phyloP scores from a whole-genome alignment of 2,113 vertebrate genomes.

The Choloepus hoffmanni region DNA sequence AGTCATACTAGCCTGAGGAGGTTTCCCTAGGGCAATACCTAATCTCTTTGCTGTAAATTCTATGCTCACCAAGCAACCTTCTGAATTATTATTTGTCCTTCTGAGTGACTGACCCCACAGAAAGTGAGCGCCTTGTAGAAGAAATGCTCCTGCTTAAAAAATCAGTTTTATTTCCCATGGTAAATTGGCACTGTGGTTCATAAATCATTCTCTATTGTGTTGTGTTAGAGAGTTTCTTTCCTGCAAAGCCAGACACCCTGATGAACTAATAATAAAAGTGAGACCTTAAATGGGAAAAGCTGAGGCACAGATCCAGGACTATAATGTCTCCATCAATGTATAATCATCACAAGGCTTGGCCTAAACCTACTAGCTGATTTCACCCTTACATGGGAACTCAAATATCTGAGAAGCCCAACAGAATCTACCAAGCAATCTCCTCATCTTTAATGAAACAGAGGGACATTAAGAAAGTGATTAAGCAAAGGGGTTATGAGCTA shows the following conservation, averaged over 20 bases:
- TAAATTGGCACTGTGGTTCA: conserved; percentile 69
- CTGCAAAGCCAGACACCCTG: conserved; percentile 51
- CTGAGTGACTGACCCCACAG: conserved; percentile 66
- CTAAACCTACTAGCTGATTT: conserved; percentile 36
- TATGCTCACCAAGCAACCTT: conserved; percentile 71
- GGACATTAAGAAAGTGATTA: conserved; percentile 2
- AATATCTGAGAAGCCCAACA: not conserved
- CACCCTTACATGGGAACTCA: not conserved
- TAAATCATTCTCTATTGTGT: conserved; percentile 75
- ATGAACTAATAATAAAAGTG: conserved; percentile 72
- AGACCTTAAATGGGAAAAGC: conserved; percentile 57
- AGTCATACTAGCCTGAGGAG: conserved; percentile 76
- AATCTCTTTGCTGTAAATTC: conserved; percentile 79
- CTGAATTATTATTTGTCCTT: conserved; percentile 79
- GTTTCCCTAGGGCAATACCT: conserved; percentile 76
- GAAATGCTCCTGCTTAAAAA: conserved; percentile 74
- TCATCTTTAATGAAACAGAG: conserved; percentile 47
- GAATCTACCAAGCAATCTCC: conserved; percentile 22
- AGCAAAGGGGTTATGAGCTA: not conserved
- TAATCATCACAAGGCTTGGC: not conserved
- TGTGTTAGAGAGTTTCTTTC: conserved; percentile 65
- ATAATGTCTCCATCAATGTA: conserved; percentile 34
- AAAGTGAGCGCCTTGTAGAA: conserved; percentile 64
- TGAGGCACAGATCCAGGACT: conserved; percentile 8
- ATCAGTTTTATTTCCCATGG: conserved; percentile 72